Percentiles rank a stretch among this genome's conserved stretches.
phyloP scores from a whole-genome alignment of 2,888 invertebrate genomes.

The Dasypolia templi region DNA sequence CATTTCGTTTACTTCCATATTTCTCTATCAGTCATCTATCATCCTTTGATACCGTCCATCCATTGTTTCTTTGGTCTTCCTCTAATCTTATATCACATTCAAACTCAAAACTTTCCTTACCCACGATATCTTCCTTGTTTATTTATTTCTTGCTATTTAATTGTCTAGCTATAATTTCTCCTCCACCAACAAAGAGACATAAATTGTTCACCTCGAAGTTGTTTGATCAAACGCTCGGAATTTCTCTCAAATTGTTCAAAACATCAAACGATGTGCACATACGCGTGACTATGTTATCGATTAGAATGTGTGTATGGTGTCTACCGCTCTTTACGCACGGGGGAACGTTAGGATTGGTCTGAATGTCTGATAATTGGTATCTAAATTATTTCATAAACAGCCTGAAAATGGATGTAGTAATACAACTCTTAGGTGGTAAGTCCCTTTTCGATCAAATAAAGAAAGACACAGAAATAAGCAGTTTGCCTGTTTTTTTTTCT shows the following conservation, averaged over 20 bases:
- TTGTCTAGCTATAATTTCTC: not conserved
- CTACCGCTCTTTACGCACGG: not conserved
- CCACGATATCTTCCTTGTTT: not conserved
- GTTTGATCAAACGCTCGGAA: not conserved
- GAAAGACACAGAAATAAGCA: no score
- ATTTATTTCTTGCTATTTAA: not conserved
- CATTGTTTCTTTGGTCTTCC: no score
- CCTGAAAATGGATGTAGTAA: not conserved
- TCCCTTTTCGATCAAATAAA: not conserved
- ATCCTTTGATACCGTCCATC: not conserved
- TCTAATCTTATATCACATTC: no score
- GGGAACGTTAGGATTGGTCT: not conserved
- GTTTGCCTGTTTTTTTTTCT: no score
- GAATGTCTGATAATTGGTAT: not conserved
- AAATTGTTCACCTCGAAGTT: not conserved
- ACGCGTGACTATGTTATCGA: slow-evolving; percentile 20
- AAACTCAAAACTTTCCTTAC: not conserved
- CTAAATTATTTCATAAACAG: not conserved
- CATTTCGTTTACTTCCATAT: not conserved
- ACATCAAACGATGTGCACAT: slow-evolving; percentile 18
- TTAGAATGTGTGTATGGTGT: slow-evolving; percentile 18
- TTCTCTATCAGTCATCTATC: not conserved
- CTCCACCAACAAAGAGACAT: not conserved
- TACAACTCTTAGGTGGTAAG: not conserved
- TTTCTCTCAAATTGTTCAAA: slow-evolving; percentile 11